Conservation (phyloP, 2,888 invertebrate species). For the Drosophila imparisetae region DNA sequence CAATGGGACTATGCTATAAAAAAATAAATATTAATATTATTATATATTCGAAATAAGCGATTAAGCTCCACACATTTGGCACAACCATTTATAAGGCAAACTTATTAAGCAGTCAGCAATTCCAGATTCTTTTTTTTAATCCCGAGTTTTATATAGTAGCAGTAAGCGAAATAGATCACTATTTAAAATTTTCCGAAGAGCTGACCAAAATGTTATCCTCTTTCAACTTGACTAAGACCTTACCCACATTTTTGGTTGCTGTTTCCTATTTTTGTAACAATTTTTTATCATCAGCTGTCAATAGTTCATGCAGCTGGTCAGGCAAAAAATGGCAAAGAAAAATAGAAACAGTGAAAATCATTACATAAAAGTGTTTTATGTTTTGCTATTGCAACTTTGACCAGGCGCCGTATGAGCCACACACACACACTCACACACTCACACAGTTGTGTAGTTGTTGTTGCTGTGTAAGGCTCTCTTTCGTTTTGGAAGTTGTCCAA, state of each 20-base stretch:
- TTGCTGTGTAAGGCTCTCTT: slow-evolving; percentile 33
- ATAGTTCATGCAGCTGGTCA: slow-evolving; percentile 72
- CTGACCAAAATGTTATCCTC: not conserved
- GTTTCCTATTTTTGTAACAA: slow-evolving; percentile 61
- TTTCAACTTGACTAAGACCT: slow-evolving; percentile 2
- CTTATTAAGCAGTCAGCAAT: not conserved
- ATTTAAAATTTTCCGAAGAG: not conserved
- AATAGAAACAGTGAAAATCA: slow-evolving; percentile 56
- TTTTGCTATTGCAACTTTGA: slow-evolving; percentile 73
- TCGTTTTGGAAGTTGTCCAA: slow-evolving; percentile 70
- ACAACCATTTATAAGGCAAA: not conserved
- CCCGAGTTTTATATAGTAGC: not conserved
- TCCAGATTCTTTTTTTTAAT: not conserved
- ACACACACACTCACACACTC: slow-evolving; percentile 23
- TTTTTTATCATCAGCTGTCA: slow-evolving; percentile 81
- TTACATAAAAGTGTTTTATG: slow-evolving; percentile 78
- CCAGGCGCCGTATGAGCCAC: slow-evolving; percentile 61
- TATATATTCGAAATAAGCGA: not conserved
- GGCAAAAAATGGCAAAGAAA: slow-evolving; percentile 30
- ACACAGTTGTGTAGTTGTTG: slow-evolving; percentile 14
- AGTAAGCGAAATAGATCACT: not conserved
- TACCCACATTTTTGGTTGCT: slow-evolving; percentile 15
- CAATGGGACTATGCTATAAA: not conserved
- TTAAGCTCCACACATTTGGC: not conserved
- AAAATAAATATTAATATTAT: not conserved